Conservation (phyloP, 2,888 invertebrate species). For the Danaus chrysippus region DNA sequence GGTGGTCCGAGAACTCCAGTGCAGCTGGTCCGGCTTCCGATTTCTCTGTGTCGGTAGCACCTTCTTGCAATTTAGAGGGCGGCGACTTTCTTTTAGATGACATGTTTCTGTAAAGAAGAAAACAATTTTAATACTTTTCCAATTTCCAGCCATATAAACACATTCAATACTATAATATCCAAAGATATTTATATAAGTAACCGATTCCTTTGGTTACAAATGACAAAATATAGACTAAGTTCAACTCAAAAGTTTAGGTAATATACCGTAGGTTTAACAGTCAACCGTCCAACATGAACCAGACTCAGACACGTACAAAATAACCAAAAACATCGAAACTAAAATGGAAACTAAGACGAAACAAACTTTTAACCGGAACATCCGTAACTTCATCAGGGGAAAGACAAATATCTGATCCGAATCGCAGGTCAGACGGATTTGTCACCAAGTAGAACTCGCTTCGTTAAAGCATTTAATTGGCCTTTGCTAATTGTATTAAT, state of each 20-base stretch:
- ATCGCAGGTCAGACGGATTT: slow-evolving; percentile 64
- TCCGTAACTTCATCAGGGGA: slow-evolving; percentile 31
- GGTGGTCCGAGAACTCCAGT: slow-evolving; percentile 67
- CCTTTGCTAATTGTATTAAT: slow-evolving; percentile 70
- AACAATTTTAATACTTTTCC: slow-evolving; percentile 1
- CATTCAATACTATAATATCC: too few relatives aligned
- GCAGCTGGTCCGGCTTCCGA: slow-evolving; percentile 74
- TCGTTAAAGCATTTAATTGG: slow-evolving; percentile 74
- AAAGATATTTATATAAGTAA: too few relatives aligned
- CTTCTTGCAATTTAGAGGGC: slow-evolving; percentile 94
- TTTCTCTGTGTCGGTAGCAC: slow-evolving; percentile 74
- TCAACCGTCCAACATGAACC: too few relatives aligned
- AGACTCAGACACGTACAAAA: background rate
- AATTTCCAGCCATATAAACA: too few relatives aligned
- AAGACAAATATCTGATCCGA: slow-evolving; percentile 53
- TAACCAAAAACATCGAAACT: background rate
- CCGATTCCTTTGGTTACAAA: too few relatives aligned
- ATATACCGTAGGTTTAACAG: too few relatives aligned
- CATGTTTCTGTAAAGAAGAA: slow-evolving; percentile 89
- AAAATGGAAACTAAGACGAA: slow-evolving; percentile 5
- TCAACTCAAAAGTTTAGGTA: too few relatives aligned
- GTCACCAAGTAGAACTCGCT: slow-evolving; percentile 68
- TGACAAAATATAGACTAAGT: too few relatives aligned
- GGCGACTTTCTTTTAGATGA: slow-evolving; percentile 98
- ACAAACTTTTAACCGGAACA: slow-evolving; percentile 14